These are phyloP conservation scores for Drosophila atripex DNA, from an alignment of 2,888 invertebrate species.

Conservation along the genomic window DNA sequence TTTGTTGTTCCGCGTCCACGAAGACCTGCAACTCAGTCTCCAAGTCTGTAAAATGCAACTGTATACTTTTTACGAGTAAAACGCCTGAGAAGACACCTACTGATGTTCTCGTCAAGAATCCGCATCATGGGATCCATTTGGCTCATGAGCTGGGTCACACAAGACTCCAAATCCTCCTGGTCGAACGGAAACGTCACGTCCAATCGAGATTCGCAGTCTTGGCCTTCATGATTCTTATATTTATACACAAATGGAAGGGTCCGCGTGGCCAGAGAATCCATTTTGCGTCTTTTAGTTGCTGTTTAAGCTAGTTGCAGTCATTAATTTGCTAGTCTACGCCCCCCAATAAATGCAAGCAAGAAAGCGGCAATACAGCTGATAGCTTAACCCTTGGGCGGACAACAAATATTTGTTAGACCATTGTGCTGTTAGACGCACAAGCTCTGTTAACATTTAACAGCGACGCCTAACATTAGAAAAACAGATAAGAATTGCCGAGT, in stretches of 20 bases:
- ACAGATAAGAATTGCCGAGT: background rate
- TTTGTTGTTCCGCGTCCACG: constrained; percentile 87
- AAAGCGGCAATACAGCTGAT: background rate
- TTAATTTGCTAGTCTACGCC: constrained; percentile 26
- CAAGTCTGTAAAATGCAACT: constrained; percentile 58
- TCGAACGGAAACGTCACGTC: constrained; percentile 77
- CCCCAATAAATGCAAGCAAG: constrained; percentile 17
- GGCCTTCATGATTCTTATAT: constrained; percentile 78
- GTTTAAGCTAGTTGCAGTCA: constrained; percentile 24
- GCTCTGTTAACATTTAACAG: background rate
- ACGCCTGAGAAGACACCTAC: constrained; percentile 53
- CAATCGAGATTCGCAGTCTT: constrained; percentile 56
- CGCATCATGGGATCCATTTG: constrained; percentile 83
- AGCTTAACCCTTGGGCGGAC: background rate
- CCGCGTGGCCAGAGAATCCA: constrained; percentile 52
- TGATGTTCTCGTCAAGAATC: constrained; percentile 79
- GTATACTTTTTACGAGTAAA: background rate
- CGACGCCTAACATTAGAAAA: background rate
- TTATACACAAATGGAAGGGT: constrained; percentile 75
- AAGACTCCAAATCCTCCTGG: constrained; percentile 76
- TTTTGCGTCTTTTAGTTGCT: constrained; percentile 11
- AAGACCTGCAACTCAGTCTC: constrained; percentile 85
- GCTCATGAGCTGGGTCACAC: constrained; percentile 76
- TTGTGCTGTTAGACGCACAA: background rate
- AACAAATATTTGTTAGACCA: background rate